A percentile compares a stretch with the other conserved stretches of the same genome.
Evolutionary conservation across 2,888 invertebrate species (phyloP).

Genomic region (Notodonta dromedarius): DNA sequence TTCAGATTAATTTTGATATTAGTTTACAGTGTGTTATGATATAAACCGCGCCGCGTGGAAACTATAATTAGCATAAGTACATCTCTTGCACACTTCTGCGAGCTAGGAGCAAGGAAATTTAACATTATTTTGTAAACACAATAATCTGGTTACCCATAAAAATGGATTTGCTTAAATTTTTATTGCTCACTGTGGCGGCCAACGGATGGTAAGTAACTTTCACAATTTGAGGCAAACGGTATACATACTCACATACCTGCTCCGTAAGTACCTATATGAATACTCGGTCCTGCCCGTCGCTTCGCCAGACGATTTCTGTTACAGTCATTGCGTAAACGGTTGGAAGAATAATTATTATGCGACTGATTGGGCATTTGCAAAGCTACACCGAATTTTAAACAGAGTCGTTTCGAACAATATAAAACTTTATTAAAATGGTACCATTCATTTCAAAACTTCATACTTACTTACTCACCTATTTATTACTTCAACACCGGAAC

Average conservation of each 20-base stretch:
- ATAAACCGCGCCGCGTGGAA: slow-evolving; percentile 11
- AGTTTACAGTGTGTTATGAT: slow-evolving; percentile 23
- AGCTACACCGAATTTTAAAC: slow-evolving; percentile 29
- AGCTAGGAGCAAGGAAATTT: slow-evolving; percentile 8
- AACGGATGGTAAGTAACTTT: slow-evolving; percentile 53
- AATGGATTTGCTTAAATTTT: slow-evolving; percentile 16
- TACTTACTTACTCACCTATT: no score
- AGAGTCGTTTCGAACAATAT: background rate
- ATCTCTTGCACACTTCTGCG: slow-evolving; percentile 12
- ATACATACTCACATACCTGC: slow-evolving; percentile 27
- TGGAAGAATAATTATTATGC: slow-evolving; percentile 37
- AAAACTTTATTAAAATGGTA: no score
- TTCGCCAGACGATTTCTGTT: slow-evolving; percentile 64
- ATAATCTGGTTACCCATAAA: slow-evolving; percentile 9
- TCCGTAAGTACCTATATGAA: slow-evolving; percentile 22
- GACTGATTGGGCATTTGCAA: slow-evolving; percentile 20
- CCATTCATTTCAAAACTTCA: no score
- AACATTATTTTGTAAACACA: slow-evolving; percentile 12
- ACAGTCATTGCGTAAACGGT: slow-evolving; percentile 50
- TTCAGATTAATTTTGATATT: slow-evolving; percentile 27
- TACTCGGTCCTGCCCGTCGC: slow-evolving; percentile 44
- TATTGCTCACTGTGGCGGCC: slow-evolving; percentile 12
- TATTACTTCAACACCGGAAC: no score
- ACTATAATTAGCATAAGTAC: slow-evolving; percentile 26
- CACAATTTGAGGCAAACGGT: slow-evolving; percentile 55